phyloP scores from a whole-genome alignment of 2,797 vertebrate species.

The Ceryle rudis region DNA sequence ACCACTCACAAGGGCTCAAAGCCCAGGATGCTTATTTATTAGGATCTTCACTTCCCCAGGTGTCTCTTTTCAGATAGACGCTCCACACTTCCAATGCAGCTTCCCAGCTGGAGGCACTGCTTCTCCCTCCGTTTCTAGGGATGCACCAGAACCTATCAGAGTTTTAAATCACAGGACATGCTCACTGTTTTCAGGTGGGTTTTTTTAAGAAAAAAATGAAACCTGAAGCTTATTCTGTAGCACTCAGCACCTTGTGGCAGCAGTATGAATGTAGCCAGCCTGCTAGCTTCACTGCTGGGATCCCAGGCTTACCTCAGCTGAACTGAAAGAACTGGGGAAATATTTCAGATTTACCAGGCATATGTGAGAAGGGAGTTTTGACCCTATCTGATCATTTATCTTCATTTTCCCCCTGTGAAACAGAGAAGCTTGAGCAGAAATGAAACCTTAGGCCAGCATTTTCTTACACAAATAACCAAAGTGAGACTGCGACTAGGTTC shows the following conservation, averaged over 20 bases:
- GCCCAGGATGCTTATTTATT: slow-evolving; percentile 52
- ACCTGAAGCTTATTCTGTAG: not conserved
- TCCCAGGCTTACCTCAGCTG: not conserved
- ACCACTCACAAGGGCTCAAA: slow-evolving; percentile 13
- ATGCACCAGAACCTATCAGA: not conserved
- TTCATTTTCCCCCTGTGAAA: not conserved
- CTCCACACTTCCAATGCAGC: not conserved
- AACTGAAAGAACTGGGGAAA: not conserved
- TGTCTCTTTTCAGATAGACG: slow-evolving; percentile 56
- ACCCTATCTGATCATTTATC: not conserved
- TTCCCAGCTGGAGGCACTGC: slow-evolving; percentile 30
- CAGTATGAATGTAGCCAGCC: not conserved
- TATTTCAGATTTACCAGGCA: not conserved
- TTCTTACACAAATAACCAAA: slow-evolving; percentile 34
- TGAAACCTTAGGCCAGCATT: not conserved
- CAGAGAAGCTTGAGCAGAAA: not conserved
- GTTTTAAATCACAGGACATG: not conserved
- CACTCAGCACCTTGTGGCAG: not conserved
- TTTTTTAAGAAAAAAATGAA: not conserved
- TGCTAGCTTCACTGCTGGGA: not conserved
- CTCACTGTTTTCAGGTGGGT: not conserved
- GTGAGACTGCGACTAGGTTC: not conserved
- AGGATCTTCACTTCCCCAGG: slow-evolving; percentile 47
- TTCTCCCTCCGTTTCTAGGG: not conserved
- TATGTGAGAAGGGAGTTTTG: not conserved